Percentiles rank a stretch among this genome's conserved stretches.
These are phyloP conservation scores for Mystacornis crossleyi DNA, from an alignment of 2,113 vertebrate genomes.

Conservation along the genomic window DNA sequence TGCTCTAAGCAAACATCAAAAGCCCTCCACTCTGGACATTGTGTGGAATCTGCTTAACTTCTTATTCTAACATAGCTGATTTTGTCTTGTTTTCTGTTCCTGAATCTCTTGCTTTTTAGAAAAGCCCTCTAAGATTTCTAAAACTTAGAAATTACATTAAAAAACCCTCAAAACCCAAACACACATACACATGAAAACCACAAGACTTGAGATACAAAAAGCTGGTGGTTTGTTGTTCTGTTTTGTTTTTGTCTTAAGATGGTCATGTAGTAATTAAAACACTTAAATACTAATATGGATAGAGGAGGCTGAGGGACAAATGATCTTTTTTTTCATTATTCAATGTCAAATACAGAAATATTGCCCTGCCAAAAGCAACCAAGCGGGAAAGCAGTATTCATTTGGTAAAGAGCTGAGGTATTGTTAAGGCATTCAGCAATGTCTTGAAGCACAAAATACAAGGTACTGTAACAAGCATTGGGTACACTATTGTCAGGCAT, in stretches of 20 bases:
- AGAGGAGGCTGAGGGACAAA: not conserved
- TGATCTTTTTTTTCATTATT: not conserved
- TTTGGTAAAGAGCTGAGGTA: not conserved
- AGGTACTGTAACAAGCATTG: not conserved
- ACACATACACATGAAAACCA: accelerated
- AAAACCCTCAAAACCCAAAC: not conserved
- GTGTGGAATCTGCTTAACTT: not conserved
- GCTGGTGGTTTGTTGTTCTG: not conserved
- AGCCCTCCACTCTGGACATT: not conserved
- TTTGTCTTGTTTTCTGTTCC: not conserved
- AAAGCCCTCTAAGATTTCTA: not conserved
- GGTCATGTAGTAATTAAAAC: not conserved
- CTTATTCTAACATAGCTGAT: not conserved
- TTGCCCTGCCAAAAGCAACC: not conserved
- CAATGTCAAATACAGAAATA: not conserved
- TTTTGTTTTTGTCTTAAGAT: not conserved
- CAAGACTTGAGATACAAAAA: not conserved
- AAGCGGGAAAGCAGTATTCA: not conserved
- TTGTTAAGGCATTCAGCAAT: not conserved
- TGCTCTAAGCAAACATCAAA: not conserved
- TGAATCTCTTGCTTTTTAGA: not conserved
- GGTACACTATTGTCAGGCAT: not conserved
- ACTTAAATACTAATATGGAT: not conserved
- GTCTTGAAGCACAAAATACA: not conserved
- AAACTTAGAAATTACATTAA: not conserved